Evolutionary conservation across 2,113 vertebrate genomes (phyloP).

Genomic region (Mormyrus lacerda): DNA sequence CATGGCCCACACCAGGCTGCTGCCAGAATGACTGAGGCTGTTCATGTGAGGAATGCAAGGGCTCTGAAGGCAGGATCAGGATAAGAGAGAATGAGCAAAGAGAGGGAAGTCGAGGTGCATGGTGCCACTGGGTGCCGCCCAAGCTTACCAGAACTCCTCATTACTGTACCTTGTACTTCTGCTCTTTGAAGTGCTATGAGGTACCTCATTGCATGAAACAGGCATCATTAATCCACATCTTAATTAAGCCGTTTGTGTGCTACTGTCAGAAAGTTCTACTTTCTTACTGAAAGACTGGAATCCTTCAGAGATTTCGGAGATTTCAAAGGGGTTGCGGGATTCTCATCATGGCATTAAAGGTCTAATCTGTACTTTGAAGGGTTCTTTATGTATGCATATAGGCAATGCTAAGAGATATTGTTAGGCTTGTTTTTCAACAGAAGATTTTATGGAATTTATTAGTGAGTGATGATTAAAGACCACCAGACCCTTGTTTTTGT

Average conservation of each 20-base stretch:
- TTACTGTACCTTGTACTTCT: constrained; percentile 61
- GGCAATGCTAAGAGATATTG: not conserved
- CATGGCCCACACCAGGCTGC: not conserved
- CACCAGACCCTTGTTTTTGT: not conserved
- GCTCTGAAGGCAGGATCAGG: not conserved
- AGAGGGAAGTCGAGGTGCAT: not conserved
- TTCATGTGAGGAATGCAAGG: not conserved
- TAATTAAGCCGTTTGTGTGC: constrained; percentile 64
- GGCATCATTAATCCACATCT: constrained; percentile 70
- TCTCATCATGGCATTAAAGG: not conserved
- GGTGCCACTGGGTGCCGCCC: constrained; percentile 31
- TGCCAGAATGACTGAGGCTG: not conserved
- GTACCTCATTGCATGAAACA: constrained; percentile 62
- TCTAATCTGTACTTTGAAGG: constrained; percentile 1
- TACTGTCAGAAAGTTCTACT: constrained; percentile 59
- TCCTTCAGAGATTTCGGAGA: constrained; percentile 49
- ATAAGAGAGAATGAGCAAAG: not conserved
- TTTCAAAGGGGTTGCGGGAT: constrained; percentile 40
- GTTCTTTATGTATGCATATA: not conserved
- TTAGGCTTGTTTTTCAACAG: not conserved
- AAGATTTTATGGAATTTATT: not conserved
- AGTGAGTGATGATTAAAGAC: not conserved
- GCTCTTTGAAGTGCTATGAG: constrained; percentile 69
- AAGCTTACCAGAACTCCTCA: constrained; percentile 51
- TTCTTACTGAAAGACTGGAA: constrained; percentile 50